phyloP scores from a whole-genome alignment of 2,113 vertebrate genomes.

The Sceloporus undulatus region DNA sequence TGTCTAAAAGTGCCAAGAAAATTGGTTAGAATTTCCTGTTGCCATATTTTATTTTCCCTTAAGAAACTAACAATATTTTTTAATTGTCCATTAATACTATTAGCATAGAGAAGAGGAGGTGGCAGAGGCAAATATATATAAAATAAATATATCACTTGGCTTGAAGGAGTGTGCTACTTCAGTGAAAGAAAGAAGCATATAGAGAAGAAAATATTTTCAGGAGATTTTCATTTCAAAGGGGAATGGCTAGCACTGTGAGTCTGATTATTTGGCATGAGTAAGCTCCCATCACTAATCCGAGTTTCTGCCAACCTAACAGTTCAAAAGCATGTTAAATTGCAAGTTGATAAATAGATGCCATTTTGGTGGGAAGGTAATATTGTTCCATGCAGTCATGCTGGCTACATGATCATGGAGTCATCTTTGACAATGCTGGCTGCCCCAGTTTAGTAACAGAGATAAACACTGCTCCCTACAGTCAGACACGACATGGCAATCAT shows the following conservation, averaged over 20 bases:
- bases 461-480: no score
- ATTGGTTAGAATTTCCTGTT: not conserved
- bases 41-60: not conserved
- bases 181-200: not conserved
- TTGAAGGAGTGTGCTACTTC: not conserved
- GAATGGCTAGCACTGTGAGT: no score
- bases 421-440: no score
- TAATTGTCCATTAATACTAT: not conserved
- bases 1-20: not conserved
- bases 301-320: no score
- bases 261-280: not conserved
- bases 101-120: not conserved
- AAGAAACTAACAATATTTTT: accelerated
- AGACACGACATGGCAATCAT: no score
- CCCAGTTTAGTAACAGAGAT: no score
- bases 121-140: not conserved
- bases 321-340: no score
- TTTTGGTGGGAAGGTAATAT: no score
- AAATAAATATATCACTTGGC: not conserved
- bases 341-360: no score
- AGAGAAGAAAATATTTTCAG: not conserved
- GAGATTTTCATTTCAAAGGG: not conserved
- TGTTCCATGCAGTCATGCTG: no score
- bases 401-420: no score
- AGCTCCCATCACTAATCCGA: no score